A percentile compares a stretch with the other conserved stretches of the same genome.
These are phyloP conservation scores for Myodes glareolus DNA, from an alignment of 2,113 vertebrate genomes.

Conservation along the genomic window DNA sequence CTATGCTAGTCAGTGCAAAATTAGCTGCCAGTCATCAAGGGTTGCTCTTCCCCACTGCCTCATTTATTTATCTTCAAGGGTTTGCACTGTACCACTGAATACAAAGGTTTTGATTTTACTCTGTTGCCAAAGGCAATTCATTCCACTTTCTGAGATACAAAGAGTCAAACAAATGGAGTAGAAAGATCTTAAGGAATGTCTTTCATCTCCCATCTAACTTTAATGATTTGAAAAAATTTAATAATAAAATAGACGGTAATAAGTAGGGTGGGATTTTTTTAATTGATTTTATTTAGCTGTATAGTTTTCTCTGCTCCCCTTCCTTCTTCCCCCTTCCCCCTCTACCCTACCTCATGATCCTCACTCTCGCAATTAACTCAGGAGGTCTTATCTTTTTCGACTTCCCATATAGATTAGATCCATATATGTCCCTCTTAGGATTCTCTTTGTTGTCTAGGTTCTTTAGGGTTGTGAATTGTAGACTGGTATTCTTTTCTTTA, in stretches of 20 bases:
- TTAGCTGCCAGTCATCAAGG: not conserved
- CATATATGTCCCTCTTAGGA: too few species aligned
- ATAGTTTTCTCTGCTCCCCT: too few species aligned
- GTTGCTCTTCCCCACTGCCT: not conserved
- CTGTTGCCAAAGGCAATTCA: constrained; percentile 45
- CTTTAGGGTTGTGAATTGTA: too few species aligned
- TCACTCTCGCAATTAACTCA: too few species aligned
- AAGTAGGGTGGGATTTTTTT: constrained; percentile 11
- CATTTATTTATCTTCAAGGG: constrained; percentile 29
- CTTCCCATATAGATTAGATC: too few species aligned
- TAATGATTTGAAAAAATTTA: constrained; percentile 59
- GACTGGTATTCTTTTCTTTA: too few species aligned
- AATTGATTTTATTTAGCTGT: too few species aligned
- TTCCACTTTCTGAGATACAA: constrained; percentile 40
- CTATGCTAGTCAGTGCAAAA: not conserved
- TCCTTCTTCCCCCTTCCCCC: too few species aligned
- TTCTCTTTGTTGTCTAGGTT: too few species aligned
- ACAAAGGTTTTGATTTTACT: constrained; percentile 61
- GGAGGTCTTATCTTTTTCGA: too few species aligned
- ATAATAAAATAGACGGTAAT: constrained; percentile 26
- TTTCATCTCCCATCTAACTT: constrained; percentile 63
- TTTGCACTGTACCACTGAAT: not conserved
- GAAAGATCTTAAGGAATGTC: constrained; percentile 51
- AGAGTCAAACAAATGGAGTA: constrained; percentile 59
- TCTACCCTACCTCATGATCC: too few species aligned